Evolutionary conservation across 1,140 invertebrate genomes (phyloP).

Genomic region (Habropoda laboriosa): DNA sequence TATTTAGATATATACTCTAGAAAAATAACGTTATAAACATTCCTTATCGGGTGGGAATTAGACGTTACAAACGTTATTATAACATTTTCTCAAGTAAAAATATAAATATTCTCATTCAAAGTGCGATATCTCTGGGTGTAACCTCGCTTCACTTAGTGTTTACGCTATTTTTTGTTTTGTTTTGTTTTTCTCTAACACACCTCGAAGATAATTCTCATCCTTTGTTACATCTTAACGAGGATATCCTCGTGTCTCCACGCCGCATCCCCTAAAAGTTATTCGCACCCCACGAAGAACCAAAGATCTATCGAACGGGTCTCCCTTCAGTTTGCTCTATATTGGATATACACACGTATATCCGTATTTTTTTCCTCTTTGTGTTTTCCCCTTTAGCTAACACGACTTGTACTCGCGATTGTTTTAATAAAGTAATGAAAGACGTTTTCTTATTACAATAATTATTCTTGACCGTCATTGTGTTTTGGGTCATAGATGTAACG

Average conservation of each 20-base stretch:
- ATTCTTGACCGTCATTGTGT: constrained; percentile 62
- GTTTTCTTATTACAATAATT: constrained; percentile 72
- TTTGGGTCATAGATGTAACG: constrained; percentile 61
- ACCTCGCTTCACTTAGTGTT: constrained; percentile 45
- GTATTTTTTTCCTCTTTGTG: too few relatives aligned
- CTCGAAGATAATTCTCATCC: constrained; percentile 36
- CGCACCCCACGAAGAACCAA: constrained; percentile 32
- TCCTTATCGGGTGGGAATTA: constrained; percentile 57
- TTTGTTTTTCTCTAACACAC: constrained; percentile 20
- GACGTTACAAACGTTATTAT: constrained; percentile 72
- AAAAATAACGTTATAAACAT: constrained; percentile 75
- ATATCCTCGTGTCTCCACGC: neutral
- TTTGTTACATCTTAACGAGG: constrained; percentile 23
- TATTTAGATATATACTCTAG: constrained; percentile 73
- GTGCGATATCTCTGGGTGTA: constrained; percentile 62
- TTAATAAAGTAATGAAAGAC: constrained; percentile 80
- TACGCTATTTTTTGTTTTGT: constrained; percentile 21
- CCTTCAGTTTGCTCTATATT: constrained; percentile 28
- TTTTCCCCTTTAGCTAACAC: constrained; percentile 60
- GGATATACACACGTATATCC: constrained; percentile 48
- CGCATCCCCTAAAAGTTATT: constrained; percentile 21
- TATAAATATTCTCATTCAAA: constrained; percentile 75
- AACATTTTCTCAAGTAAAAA: constrained; percentile 76
- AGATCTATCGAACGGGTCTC: constrained; percentile 41
- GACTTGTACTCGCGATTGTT: constrained; percentile 72